Conservation (phyloP, 2,113 vertebrate species). For the Chrysemys picta region DNA sequence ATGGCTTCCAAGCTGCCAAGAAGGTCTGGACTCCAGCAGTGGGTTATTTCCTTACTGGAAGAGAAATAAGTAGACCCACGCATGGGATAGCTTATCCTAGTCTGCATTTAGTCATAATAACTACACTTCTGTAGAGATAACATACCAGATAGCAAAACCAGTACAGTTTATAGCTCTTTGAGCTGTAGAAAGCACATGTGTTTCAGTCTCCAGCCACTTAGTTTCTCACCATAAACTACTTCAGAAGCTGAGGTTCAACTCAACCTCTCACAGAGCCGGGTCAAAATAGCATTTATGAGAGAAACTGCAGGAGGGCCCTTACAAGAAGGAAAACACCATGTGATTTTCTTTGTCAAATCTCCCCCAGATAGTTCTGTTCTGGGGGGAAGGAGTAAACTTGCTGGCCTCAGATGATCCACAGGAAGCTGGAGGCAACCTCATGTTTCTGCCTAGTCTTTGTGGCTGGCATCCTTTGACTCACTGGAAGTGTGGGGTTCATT, state of each 20-base stretch:
- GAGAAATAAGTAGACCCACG: neutral
- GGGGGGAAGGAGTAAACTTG: neutral
- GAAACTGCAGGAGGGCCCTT: neutral
- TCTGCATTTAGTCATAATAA: conserved; percentile 10
- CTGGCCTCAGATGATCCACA: neutral
- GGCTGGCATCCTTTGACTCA: neutral
- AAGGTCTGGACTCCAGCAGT: conserved; percentile 63
- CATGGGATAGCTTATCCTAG: conserved; percentile 31
- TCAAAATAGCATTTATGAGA: neutral
- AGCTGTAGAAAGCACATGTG: neutral
- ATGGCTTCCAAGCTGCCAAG: conserved; percentile 51
- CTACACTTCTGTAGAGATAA: conserved; percentile 24
- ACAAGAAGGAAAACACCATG: neutral
- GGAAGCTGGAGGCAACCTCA: neutral
- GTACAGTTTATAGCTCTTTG: conserved; percentile 22
- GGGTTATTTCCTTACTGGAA: conserved; percentile 61
- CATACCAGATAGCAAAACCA: conserved; percentile 40
- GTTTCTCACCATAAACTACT: neutral
- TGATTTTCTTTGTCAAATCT: neutral
- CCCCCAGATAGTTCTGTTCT: neutral
- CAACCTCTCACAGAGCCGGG: neutral
- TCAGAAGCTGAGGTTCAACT: neutral
- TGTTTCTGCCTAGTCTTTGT: accelerated
- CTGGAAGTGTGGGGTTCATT: neutral
- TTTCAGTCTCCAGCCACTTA: neutral